phyloP scores from a whole-genome alignment of 2,888 invertebrate genomes.

The Oasisia sp. region DNA sequence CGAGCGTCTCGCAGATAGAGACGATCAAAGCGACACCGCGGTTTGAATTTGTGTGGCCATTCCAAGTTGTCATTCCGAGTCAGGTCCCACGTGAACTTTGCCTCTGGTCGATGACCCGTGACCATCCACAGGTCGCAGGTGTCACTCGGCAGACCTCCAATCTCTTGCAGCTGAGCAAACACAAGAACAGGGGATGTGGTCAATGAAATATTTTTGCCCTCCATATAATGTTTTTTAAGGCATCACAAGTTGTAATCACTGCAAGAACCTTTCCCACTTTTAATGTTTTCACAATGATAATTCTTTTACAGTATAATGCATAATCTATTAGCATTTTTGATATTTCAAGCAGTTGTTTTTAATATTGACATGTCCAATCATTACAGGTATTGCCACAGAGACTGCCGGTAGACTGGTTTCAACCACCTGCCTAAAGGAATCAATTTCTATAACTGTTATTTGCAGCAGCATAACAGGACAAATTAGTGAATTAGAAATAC shows the following conservation, averaged over 20 bases:
- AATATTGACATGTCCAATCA: not conserved
- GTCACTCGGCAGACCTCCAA: conserved; percentile 35
- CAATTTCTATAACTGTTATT: too few species aligned
- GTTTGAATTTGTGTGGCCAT: conserved; percentile 61
- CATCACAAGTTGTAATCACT: not conserved
- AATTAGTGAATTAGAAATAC: not conserved
- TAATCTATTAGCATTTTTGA: too few species aligned
- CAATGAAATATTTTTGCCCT: not conserved
- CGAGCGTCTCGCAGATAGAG: conserved; percentile 64
- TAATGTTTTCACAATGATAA: not conserved
- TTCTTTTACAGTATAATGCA: not conserved
- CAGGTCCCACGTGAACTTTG: conserved; percentile 72
- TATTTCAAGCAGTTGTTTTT: not conserved
- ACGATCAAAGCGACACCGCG: conserved; percentile 71
- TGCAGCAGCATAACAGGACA: not conserved
- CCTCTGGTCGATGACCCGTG: conserved; percentile 69
- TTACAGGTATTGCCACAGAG: not conserved
- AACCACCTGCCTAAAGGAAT: too few species aligned
- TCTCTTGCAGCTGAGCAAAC: conserved; percentile 1
- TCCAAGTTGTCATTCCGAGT: conserved; percentile 70
- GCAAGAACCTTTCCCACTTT: not conserved
- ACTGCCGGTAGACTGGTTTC: too few species aligned
- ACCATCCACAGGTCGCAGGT: conserved; percentile 70
- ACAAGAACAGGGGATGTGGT: not conserved
- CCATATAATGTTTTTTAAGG: not conserved